Conservation (phyloP, 2,888 invertebrate genomes). For the Cyclophora punctaria region DNA sequence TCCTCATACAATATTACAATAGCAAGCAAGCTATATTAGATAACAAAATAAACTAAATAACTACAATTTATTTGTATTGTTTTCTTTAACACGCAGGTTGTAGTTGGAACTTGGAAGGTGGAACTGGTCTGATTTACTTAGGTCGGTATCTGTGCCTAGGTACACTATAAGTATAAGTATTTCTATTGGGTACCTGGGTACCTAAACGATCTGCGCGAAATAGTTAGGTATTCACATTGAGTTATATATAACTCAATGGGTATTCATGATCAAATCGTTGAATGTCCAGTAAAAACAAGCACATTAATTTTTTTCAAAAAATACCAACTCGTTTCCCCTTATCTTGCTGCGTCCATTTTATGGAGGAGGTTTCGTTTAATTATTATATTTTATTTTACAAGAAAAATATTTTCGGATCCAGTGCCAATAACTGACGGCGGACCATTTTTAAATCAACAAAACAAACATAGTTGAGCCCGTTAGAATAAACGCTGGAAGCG, state of each 20-base stretch:
- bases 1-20: background rate
- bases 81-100: background rate
- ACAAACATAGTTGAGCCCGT: constrained; percentile 35
- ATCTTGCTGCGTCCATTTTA: no score
- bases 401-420: constrained; percentile 22
- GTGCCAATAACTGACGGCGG: constrained; percentile 28
- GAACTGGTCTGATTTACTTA: background rate
- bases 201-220: background rate
- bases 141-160: no score
- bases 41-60: constrained; percentile 1
- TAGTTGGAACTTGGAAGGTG: background rate
- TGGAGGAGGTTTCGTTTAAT: background rate
- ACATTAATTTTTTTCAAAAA: no score
- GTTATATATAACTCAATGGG: no score
- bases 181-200: background rate
- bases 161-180: background rate
- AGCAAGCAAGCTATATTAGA: background rate
- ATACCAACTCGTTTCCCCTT: no score
- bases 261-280: background rate
- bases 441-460: constrained; percentile 42
- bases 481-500: constrained; percentile 35
- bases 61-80: background rate
- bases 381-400: no score
- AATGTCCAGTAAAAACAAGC: background rate
- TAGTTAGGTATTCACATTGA: background rate